phyloP scores from a whole-genome alignment of 2,113 vertebrate genomes.

The Heloderma charlesbogerti region DNA sequence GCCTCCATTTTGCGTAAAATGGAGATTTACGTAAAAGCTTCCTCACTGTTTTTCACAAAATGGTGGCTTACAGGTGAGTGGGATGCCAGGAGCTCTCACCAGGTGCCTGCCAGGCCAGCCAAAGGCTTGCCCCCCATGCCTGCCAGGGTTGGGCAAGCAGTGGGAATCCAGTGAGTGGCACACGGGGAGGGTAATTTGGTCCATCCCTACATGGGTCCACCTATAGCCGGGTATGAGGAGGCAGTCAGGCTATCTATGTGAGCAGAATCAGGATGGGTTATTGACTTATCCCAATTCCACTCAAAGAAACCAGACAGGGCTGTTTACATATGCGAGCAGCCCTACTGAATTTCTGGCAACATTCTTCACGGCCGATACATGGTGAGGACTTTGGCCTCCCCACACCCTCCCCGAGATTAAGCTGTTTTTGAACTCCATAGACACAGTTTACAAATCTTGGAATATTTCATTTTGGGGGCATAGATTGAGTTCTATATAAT shows the following conservation, averaged over 20 bases:
- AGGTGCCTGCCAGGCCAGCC: no score
- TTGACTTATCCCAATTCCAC: background rate
- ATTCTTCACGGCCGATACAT: background rate
- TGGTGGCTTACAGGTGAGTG: no score
- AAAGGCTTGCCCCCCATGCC: no score
- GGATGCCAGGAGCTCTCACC: no score
- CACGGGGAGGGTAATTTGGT: no score
- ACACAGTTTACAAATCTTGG: background rate
- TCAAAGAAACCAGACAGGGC: background rate
- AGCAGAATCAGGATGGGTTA: background rate
- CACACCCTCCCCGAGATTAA: background rate
- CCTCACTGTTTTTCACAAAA: no score
- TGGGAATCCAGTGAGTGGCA: no score
- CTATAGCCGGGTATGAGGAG: background rate
- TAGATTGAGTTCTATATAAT: background rate
- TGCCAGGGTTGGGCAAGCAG: no score
- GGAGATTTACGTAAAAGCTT: no score
- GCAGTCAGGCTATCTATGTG: background rate
- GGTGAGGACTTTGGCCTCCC: background rate
- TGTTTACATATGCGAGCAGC: background rate
- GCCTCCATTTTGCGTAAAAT: no score
- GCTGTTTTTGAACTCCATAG: constrained; percentile 2
- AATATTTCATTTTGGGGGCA: background rate
- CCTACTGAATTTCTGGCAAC: background rate
- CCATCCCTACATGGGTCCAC: no score